These are phyloP conservation scores for Hypomecis atomaria DNA, from an alignment of 2,888 invertebrate genomes.

Conservation along the genomic window DNA sequence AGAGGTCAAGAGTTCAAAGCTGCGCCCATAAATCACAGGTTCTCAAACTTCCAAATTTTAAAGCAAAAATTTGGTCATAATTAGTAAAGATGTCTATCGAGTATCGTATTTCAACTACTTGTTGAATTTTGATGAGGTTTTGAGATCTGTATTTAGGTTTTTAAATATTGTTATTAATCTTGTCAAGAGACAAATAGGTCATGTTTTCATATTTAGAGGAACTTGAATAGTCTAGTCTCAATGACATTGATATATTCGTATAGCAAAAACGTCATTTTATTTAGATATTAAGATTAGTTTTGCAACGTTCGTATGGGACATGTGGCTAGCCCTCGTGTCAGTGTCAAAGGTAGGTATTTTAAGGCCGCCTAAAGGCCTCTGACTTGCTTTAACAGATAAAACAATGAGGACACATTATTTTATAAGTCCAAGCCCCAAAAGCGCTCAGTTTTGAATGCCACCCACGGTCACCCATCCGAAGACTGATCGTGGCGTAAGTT, in stretches of 20 bases:
- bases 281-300: no score
- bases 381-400: no score
- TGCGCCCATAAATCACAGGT: slow-evolving; percentile 33
- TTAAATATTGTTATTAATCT: slow-evolving; percentile 2
- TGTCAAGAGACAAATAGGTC: slow-evolving; percentile 7
- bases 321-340: no score
- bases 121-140: slow-evolving; percentile 22
- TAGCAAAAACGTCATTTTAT: no score
- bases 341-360: no score
- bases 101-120: slow-evolving; percentile 31
- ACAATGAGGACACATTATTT: no score
- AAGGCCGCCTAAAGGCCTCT: no score
- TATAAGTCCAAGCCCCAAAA: no score
- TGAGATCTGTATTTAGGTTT: slow-evolving; percentile 21
- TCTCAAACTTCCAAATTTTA: slow-evolving; percentile 19
- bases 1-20: slow-evolving; percentile 37
- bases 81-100: slow-evolving; percentile 22
- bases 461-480: no score
- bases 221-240: background rate
- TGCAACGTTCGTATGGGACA: no score
- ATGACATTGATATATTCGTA: background rate
- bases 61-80: slow-evolving; percentile 12
- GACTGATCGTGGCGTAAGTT: no score
- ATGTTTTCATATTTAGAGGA: slow-evolving; percentile 1
- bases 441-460: no score